These are phyloP conservation scores for Carcharodon carcharias DNA, from an alignment of 2,797 vertebrate genomes.

Conservation along the genomic window DNA sequence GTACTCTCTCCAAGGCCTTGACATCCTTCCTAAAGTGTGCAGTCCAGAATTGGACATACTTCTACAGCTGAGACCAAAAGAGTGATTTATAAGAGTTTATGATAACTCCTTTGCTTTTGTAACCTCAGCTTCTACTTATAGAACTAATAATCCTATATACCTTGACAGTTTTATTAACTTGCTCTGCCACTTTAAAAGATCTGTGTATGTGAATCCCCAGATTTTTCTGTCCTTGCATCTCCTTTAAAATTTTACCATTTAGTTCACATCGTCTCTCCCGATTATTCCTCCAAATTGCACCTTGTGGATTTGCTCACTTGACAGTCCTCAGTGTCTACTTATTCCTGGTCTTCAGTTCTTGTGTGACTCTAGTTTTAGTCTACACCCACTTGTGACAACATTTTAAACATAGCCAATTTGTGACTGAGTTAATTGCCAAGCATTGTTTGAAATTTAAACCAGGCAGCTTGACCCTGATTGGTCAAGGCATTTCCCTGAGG, in stretches of 20 bases:
- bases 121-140: not conserved
- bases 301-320: not conserved
- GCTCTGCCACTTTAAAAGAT: not conserved
- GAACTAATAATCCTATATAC: not conserved
- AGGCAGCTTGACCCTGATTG: too few species aligned
- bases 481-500: too few species aligned
- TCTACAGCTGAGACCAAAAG: too few species aligned
- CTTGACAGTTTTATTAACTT: not conserved
- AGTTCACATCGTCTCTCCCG: not conserved
- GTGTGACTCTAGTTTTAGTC: not conserved
- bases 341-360: not conserved
- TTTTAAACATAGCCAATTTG: not conserved
- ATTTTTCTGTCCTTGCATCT: not conserved
- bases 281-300: not conserved
- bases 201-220: not conserved
- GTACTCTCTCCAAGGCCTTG: too few species aligned
- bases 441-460: too few species aligned
- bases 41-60: too few species aligned
- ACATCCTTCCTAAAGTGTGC: too few species aligned
- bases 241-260: not conserved
- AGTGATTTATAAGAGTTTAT: too few species aligned
- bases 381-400: not conserved
- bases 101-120: too few species aligned
- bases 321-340: not conserved
- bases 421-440: too few species aligned